Conservation (phyloP, 2,113 vertebrate species). For the Pontoporia blainvillei region DNA sequence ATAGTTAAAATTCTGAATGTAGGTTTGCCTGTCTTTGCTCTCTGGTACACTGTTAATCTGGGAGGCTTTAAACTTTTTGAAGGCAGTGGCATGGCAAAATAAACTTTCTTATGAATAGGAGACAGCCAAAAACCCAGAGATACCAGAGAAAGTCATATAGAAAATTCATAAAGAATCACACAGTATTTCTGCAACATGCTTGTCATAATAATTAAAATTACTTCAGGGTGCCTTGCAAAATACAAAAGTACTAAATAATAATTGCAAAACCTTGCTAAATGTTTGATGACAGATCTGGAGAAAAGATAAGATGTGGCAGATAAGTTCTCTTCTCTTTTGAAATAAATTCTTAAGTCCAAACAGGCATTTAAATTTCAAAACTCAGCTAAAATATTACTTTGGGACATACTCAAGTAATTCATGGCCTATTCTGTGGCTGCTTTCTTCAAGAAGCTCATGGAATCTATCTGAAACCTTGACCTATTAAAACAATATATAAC, state of each 20-base stretch:
- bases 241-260: constrained; percentile 20
- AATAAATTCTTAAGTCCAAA: constrained; percentile 42
- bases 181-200: not conserved
- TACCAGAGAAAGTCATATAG: not conserved
- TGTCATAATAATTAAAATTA: constrained; percentile 53
- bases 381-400: constrained; percentile 38
- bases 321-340: constrained; percentile 36
- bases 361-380: constrained; percentile 39
- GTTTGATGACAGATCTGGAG: constrained; percentile 28
- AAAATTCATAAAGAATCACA: constrained; percentile 14
- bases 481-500: constrained; percentile 25
- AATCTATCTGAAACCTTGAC: constrained; percentile 36
- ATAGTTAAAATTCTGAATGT: constrained; percentile 55
- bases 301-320: not conserved
- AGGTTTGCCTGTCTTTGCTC: not conserved
- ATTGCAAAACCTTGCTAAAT: not conserved
- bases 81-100: constrained; percentile 18
- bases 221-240: not conserved
- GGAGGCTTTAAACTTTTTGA: constrained; percentile 34
- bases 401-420: not conserved
- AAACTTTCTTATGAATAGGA: constrained; percentile 35
- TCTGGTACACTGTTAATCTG: constrained; percentile 34
- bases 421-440: not conserved
- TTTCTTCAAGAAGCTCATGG: constrained; percentile 1
- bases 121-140: constrained; percentile 14